Evolutionary conservation across 2,113 vertebrate species (phyloP), one percentile per base, ranked within the genome.

Genomic region (Oncorhynchus nerka): DNA sequence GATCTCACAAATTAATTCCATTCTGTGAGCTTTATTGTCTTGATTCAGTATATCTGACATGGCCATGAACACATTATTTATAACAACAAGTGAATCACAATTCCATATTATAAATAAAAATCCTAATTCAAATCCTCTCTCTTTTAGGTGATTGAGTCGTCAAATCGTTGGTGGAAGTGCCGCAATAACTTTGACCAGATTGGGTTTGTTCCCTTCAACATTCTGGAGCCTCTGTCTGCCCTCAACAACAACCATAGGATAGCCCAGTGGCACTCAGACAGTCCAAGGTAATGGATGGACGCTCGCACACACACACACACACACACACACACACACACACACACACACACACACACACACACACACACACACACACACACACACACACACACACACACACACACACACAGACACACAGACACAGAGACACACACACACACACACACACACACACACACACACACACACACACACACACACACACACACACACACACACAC

Each of bases 131-230:
- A 75, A 77, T 39, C 32, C 2, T 34, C n/a, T 74, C 12, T 72
- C 16, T 24, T 26, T 62, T 89, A 95, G 94, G 94, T 94, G 77
- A 57, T 94, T 0, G 94, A 95, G 73, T 92, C 94, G 0, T 94
- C 94, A 70, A 95, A 95, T 32, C 93, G 93, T 70, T 95, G 94
- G 94, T 95, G 94, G 94, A 95, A 95, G 73, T 92, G 92, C 83
- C 89, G 91, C 1, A 95, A 95, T 83, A 89, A 92, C n/a, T 94
- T 87, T 75, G 79, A 90, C 62, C 90, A 95, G 85, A 74, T 94
- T 0, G 94, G 94, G 16, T 95, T 95, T 4, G 92, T 95, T 28
- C 94, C 94, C 20, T 94, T 92, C 84, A 95, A 95, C 75, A 94
- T 95, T 81, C 89, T 95, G 83, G 92, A 94, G 49, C 92, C 93